Evolutionary conservation across 2,888 invertebrate species (phyloP), one percentile per base, ranked within the genome.

Genomic region (Cenopis cana): DNA sequence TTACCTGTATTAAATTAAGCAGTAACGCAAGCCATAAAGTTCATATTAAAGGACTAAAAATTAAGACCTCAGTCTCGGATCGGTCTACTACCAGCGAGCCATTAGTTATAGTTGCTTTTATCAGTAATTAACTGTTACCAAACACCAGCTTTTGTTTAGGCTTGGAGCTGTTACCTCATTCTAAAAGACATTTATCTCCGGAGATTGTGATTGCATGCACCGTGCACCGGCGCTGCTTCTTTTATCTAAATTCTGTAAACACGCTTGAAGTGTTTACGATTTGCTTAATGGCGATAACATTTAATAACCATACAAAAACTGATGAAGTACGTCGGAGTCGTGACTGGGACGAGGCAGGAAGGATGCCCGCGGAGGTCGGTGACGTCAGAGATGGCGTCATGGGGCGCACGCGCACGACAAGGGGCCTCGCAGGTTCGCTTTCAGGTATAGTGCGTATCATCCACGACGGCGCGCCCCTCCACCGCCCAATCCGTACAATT

Each of bases 311-410:
- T n/a, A 67, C 56, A 67, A 67, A 57, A 57, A 57, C 29, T n/a
- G 46, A 18, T 33, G 57, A 67, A 50, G 66, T 50, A 56, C 57
- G 18, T 57, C 46, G 41, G 18, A 9, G 56, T 56, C 56, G 66
- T 46, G 46, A 29, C 17, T 18, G 56, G 6, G 17, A 36, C 14
- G 12, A 41, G 55, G 20, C 11, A 41, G 55, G 20, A 50, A 64
- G 62, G 52, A 52, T 52, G 38, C n/a, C 18, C 17, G 3, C 38
- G n/a, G 38, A 33, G 18, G 54, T 33, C 12, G 38, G 36, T 64
- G 65, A 54, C 55, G 65, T 55, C 24, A 29, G 24, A 14, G 52
- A 24, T 65, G 64, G 29, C 54, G 64, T 64, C 64, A 64, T 38
- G 64, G 61, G 62, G 20, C 38, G 20, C 54, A 33, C 17, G 50